Evolutionary conservation across 2,797 vertebrate species (phyloP).

Genomic region (Gadopsis marmoratus): DNA sequence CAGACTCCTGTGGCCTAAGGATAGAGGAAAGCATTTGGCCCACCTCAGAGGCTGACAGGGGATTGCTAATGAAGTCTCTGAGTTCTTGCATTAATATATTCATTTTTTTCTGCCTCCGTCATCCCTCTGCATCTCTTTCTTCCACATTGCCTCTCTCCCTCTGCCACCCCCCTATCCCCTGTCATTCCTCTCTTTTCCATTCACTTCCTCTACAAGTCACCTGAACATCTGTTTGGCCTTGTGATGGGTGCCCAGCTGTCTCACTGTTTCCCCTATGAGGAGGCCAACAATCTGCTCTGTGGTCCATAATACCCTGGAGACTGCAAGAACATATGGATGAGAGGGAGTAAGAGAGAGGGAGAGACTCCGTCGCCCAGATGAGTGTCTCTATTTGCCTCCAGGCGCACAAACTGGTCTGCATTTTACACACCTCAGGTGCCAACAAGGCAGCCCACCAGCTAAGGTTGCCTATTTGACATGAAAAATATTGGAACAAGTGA

Average conservation of each 20-base stretch:
- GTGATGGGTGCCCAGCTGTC: slow-evolving; percentile 83
- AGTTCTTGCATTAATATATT: slow-evolving; percentile 54
- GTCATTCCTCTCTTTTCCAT: slow-evolving; percentile 36
- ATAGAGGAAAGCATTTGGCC: slow-evolving; percentile 51
- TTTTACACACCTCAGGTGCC: slow-evolving; percentile 64
- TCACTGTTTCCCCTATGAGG: slow-evolving; percentile 71
- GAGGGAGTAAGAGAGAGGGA: slow-evolving; percentile 50
- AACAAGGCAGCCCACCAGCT: slow-evolving; percentile 54
- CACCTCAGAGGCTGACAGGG: slow-evolving; percentile 44
- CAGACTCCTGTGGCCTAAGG: slow-evolving; percentile 47
- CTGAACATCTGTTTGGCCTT: slow-evolving; percentile 81
- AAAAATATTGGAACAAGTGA: slow-evolving; percentile 46
- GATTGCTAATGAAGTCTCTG: slow-evolving; percentile 66
- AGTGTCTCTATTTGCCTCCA: slow-evolving; percentile 70
- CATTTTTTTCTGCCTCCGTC: slow-evolving; percentile 38
- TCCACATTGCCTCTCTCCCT: slow-evolving; percentile 38
- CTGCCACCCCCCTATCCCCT: neutral
- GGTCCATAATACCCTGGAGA: slow-evolving; percentile 71
- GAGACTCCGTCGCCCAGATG: slow-evolving; percentile 59
- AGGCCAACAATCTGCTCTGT: slow-evolving; percentile 80
- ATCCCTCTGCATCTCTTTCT: slow-evolving; percentile 23
- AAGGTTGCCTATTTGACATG: slow-evolving; percentile 42
- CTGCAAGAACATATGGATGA: slow-evolving; percentile 74
- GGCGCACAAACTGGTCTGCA: slow-evolving; percentile 64
- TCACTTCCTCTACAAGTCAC: slow-evolving; percentile 72